Conservation (phyloP, 2,797 vertebrate species). For the Acomys russatus region DNA sequence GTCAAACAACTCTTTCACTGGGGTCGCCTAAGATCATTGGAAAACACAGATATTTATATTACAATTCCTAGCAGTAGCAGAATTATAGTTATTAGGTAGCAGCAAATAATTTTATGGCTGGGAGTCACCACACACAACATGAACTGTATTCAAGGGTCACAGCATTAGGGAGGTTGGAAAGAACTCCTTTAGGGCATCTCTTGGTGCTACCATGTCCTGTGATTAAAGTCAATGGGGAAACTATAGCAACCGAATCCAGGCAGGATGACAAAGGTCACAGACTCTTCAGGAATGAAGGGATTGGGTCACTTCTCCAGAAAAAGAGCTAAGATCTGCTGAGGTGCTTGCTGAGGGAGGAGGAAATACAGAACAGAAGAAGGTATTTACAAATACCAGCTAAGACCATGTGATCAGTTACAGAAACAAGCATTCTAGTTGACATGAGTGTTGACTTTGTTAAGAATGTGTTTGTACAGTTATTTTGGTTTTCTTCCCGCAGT, state of each 20-base stretch:
- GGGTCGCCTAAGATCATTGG: not conserved
- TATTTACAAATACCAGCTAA: not conserved
- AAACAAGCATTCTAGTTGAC: not conserved
- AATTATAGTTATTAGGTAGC: not conserved
- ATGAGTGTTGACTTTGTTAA: not conserved
- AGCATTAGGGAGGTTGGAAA: not conserved
- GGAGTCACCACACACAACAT: not conserved
- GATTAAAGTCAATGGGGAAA: not conserved
- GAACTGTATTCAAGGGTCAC: not conserved
- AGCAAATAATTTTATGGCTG: not conserved
- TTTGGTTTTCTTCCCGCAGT: not conserved
- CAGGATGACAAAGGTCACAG: not conserved
- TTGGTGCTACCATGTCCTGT: not conserved
- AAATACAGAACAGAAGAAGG: not conserved
- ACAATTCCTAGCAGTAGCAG: not conserved
- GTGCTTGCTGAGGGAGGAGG: not conserved
- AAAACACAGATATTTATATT: not conserved
- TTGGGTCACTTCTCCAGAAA: not conserved
- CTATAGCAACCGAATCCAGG: not conserved
- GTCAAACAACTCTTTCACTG: not conserved
- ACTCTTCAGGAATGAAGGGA: not conserved
- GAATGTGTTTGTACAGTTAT: not conserved
- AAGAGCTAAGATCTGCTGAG: not conserved
- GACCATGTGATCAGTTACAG: not conserved
- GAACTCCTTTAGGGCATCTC: not conserved